phyloP scores from a whole-genome alignment of 2,888 invertebrate species.

The Oscheius myriophilus region DNA sequence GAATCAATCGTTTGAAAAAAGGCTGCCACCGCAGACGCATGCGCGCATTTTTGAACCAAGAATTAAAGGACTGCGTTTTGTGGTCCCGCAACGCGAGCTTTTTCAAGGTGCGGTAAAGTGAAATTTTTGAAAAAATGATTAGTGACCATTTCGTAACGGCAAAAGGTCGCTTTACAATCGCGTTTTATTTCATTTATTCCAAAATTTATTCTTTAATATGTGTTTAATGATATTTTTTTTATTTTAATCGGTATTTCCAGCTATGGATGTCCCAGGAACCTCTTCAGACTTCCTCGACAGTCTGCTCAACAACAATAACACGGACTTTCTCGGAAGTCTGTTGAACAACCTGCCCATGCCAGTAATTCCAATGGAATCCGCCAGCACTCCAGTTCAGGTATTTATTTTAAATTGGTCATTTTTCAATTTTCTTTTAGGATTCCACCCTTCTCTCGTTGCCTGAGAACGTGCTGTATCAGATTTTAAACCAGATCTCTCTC shows the following conservation, averaged over 20 bases:
- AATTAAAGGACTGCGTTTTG: background rate
- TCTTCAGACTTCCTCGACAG: constrained; percentile 10
- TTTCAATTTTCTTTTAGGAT: constrained; percentile 19
- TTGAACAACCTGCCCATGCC: constrained; percentile 10
- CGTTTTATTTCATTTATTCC: background rate
- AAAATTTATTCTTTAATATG: background rate
- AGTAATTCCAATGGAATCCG: background rate
- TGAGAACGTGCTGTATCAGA: constrained; percentile 31
- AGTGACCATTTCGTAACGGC: constrained; percentile 1
- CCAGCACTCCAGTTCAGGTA: constrained; percentile 8
- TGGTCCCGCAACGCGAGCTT: background rate
- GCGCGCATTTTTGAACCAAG: background rate
- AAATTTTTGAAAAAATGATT: constrained; percentile 5
- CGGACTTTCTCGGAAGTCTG: constrained; percentile 4
- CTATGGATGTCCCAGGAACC: constrained; percentile 14
- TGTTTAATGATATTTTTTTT: background rate
- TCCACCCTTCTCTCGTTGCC: constrained; percentile 36
- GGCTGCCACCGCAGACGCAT: background rate
- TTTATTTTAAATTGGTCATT: background rate
- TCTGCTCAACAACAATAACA: constrained; percentile 12
- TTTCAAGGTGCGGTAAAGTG: background rate
- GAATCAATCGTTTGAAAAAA: background rate
- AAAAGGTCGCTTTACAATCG: background rate
- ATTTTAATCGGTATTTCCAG: no score
- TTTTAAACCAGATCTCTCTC: constrained; percentile 41